A percentile compares a stretch with the other conserved stretches of the same genome.
Evolutionary conservation across 2,888 invertebrate species (phyloP).

Genomic region (Graphium colonna): DNA sequence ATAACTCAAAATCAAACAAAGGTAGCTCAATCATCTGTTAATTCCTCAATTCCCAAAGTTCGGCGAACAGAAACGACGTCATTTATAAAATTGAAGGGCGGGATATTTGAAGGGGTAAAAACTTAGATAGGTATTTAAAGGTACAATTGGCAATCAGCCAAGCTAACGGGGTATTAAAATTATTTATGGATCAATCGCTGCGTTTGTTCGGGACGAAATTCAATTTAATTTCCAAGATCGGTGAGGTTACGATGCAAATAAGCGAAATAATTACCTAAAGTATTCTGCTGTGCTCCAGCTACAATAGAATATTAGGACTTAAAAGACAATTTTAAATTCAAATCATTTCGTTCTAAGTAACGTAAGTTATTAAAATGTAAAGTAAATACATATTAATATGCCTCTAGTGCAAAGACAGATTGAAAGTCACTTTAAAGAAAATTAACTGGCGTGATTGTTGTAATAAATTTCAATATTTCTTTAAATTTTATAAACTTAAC

Average conservation of each 20-base stretch:
- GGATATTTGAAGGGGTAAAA: slow-evolving; percentile 6
- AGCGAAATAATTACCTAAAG: slow-evolving; percentile 4
- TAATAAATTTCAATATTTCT: too few species aligned
- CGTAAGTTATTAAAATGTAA: too few species aligned
- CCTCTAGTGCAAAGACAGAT: too few species aligned
- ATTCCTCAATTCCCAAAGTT: slow-evolving; percentile 2
- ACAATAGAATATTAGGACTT: too few species aligned
- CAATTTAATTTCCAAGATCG: slow-evolving; percentile 14
- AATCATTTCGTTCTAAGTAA: too few species aligned
- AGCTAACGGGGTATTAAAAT: slow-evolving; percentile 21
- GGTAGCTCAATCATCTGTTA: not conserved
- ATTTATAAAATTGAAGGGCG: slow-evolving; percentile 13
- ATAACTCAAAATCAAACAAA: not conserved
- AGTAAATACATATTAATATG: too few species aligned
- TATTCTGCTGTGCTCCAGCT: not conserved
- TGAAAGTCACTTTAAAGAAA: too few species aligned
- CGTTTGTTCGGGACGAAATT: slow-evolving; percentile 19
- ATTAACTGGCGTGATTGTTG: too few species aligned
- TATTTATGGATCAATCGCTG: slow-evolving; percentile 23
- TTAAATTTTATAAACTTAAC: too few species aligned
- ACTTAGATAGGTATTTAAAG: slow-evolving; percentile 20
- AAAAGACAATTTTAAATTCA: not conserved
- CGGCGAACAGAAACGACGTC: not conserved
- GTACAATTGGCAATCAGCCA: slow-evolving; percentile 22
- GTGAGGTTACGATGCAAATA: not conserved